These are phyloP conservation scores for Nycticebus coucang DNA, from an alignment of 2,113 vertebrate genomes.

Conservation along the genomic window DNA sequence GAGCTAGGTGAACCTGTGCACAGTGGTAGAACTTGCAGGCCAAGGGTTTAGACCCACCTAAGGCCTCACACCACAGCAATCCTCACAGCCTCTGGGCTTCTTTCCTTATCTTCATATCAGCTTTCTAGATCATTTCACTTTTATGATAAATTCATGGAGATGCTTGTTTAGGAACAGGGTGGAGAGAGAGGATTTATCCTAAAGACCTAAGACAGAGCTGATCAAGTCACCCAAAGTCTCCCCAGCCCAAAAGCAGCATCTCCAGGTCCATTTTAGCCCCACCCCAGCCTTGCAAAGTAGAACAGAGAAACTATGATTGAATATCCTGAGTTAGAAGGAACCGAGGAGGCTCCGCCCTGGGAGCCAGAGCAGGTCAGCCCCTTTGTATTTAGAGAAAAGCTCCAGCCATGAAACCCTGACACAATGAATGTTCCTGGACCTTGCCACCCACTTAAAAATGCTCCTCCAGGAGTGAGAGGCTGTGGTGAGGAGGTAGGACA, in stretches of 20 bases:
- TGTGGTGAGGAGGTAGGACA: accelerated
- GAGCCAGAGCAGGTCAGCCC: neutral
- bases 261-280: neutral
- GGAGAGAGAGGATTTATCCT: neutral
- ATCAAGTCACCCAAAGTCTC: neutral
- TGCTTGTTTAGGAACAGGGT: neutral
- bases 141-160: constrained; percentile 1
- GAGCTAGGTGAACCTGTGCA: neutral
- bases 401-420: neutral
- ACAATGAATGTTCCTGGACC: neutral
- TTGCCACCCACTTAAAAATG: neutral
- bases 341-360: neutral
- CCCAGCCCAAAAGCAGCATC: neutral
- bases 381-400: neutral
- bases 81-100: too few relatives aligned
- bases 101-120: neutral
- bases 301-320: neutral
- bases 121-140: neutral
- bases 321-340: neutral
- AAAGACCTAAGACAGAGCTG: neutral
- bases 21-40: neutral
- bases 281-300: neutral
- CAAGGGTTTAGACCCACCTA: too few relatives aligned
- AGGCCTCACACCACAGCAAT: neutral
- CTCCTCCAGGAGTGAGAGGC: neutral